These are phyloP conservation scores for Psix sp. DNA, from an alignment of 1,140 invertebrate genomes.

Conservation along the genomic window DNA sequence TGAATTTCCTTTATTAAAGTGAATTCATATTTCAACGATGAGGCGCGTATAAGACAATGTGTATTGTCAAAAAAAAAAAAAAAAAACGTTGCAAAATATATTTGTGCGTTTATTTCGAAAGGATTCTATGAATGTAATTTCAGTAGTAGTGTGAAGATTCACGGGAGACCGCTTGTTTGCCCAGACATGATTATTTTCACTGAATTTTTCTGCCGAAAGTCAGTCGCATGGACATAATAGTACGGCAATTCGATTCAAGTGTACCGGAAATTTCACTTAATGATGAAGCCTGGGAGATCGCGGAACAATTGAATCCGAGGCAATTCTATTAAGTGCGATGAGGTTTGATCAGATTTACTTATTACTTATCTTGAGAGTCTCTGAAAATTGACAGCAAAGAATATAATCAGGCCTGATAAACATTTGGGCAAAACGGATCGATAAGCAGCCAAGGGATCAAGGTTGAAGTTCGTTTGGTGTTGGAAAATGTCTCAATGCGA, in stretches of 20 bases:
- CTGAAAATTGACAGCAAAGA: not conserved
- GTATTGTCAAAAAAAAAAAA: slow-evolving; percentile 4
- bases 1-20: not conserved
- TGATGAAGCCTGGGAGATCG: slow-evolving; percentile 12
- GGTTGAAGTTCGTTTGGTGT: slow-evolving; percentile 10
- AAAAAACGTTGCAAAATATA: slow-evolving; percentile 32
- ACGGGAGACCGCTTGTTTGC: slow-evolving; percentile 16
- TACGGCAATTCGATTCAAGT: slow-evolving; percentile 15
- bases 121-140: slow-evolving; percentile 4
- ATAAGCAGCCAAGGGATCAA: no score
- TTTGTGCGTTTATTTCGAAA: slow-evolving; percentile 35
- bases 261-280: slow-evolving; percentile 27
- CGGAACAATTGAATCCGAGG: slow-evolving; percentile 7
- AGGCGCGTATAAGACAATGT: no score
- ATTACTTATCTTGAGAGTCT: not conserved
- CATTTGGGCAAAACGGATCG: no score
- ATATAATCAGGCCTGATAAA: slow-evolving; percentile 8
- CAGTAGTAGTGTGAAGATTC: slow-evolving; percentile 6
- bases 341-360: slow-evolving; percentile 5
- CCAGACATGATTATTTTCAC: slow-evolving; percentile 27
- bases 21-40: not conserved
- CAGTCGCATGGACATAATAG: slow-evolving; percentile 3
- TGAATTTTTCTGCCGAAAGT: slow-evolving; percentile 2
- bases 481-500: slow-evolving; percentile 18
- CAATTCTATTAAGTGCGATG: slow-evolving; percentile 26